Evolutionary conservation across 2,888 invertebrate species (phyloP), one percentile per base, ranked within the genome.

Genomic region (Ophonus ardosiacus): DNA sequence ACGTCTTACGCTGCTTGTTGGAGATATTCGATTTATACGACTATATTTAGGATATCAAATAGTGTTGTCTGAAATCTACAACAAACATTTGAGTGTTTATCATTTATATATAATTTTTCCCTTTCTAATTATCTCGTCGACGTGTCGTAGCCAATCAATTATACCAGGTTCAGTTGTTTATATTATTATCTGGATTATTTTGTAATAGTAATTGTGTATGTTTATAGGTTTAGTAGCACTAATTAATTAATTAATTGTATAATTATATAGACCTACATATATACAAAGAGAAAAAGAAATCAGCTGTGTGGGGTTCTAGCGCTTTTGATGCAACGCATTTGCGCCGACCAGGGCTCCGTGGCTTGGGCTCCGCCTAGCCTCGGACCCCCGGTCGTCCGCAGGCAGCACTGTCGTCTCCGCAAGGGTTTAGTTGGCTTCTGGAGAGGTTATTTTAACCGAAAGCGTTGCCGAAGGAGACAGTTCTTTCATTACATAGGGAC

Each of bases 371-470:
- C 51, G 40, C 76, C 84, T 38, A 18, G 38, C 57, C 21, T 51
- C 61, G 43, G 74, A 61, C 65, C 84, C 78, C 43, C 63, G 51
- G 78, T 84, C 63, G 78, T 61, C 63, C 76, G 56, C 51, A 87
- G 92, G 92, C 94, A 93, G 92, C 93, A 93, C 91, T 93, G 94
- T 93, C 93, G 92, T 93, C 92, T 93, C 90, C 93, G 93, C 92
- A 95, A 94, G 93, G 94, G 94, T 94, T 94, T 95, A 93, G 94
- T 96, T 93, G 95, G 95, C 92, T 94, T 94, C 93, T 95, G 95
- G 95, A 95, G 94, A 93, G 95, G 95, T 93, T 96, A 94, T 94
- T 95, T 95, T 93, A 96, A 94, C 94, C 94, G 94, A 93, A 95
- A 95, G 93, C 94, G 94, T 92, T 93, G 94, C 93, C 94, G 95